Conservation (phyloP, 2,113 vertebrate species). For the Dicentrarchus labrax region DNA sequence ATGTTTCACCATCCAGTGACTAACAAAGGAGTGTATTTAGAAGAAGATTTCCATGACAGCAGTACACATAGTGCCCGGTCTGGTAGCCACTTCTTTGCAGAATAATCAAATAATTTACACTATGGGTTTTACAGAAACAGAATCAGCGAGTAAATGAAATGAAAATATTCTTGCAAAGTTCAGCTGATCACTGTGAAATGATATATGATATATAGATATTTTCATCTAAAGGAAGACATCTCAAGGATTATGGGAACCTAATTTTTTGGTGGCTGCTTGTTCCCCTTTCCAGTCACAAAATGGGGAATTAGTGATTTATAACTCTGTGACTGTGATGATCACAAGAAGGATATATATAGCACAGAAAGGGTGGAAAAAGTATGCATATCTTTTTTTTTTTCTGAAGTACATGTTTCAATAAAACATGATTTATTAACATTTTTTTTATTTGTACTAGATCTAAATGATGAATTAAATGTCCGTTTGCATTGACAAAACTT, state of each 20-base stretch:
- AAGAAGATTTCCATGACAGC: constrained; percentile 48
- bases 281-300: constrained; percentile 50
- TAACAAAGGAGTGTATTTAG: constrained; percentile 77
- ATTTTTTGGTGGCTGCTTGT: neutral
- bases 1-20: constrained; percentile 47
- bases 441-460: neutral
- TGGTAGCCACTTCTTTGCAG: neutral
- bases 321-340: neutral
- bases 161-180: neutral
- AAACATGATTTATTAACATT: neutral
- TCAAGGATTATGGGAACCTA: neutral
- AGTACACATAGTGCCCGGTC: constrained; percentile 5
- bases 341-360: constrained; percentile 10
- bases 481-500: neutral
- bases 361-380: constrained; percentile 16
- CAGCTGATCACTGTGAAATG: neutral
- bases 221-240: neutral
- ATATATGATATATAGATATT: too few species aligned
- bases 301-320: constrained; percentile 62
- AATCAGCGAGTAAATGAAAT: neutral
- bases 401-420: neutral
- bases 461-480: neutral
- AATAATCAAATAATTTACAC: constrained; percentile 3
- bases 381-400: neutral
- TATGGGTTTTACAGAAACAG: neutral